Evolutionary conservation across 53 echinoderm and acorn worm species (phyloP).

Genomic region (Echinarachnius parma): DNA sequence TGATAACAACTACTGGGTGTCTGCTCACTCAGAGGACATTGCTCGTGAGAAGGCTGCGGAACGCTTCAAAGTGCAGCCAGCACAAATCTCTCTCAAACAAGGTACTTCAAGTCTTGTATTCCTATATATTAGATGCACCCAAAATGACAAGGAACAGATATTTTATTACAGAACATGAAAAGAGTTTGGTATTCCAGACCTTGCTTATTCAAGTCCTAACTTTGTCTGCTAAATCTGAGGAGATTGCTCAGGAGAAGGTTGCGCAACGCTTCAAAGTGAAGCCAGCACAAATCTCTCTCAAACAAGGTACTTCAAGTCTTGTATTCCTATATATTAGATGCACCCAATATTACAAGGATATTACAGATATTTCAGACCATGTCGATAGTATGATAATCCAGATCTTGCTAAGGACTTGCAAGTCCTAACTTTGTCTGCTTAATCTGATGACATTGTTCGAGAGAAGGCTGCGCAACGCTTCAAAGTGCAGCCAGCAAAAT

Average conservation of each 20-base stretch:
- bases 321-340: no score
- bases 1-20: conserved; percentile 83
- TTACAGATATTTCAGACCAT: no score
- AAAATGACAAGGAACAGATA: no score
- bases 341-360: no score
- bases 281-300: conserved; percentile 70
- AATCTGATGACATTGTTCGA: conserved; percentile 60
- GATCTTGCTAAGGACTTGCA: no score
- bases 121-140: no score
- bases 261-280: conserved; percentile 73
- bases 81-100: conserved; percentile 80
- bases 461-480: conserved; percentile 74
- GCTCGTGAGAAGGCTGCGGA: conserved; percentile 71
- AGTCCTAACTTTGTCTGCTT: no score
- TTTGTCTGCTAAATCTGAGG: conserved; percentile 58
- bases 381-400: no score
- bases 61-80: conserved; percentile 68
- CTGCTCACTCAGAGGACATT: conserved; percentile 61
- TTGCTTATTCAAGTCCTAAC: no score
- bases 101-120: conserved; percentile 64
- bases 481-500: conserved; percentile 71
- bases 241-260: conserved; percentile 66
- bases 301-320: conserved; percentile 89
- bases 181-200: no score
- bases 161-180: no score